phyloP scores from a whole-genome alignment of 2,888 invertebrate species.

The Prosopocoilus inquinatus region DNA sequence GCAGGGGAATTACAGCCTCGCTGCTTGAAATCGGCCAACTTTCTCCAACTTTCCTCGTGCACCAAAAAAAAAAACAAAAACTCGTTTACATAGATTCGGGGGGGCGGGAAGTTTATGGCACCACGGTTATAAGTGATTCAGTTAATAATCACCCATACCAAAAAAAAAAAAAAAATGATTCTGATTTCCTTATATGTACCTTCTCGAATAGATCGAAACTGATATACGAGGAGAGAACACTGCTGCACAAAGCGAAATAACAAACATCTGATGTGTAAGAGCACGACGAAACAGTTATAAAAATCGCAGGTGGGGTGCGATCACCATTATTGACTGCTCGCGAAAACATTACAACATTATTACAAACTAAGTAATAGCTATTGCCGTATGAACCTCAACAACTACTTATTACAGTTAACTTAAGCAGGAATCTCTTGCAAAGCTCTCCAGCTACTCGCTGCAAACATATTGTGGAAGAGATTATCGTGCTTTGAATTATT shows the following conservation, averaged over 20 bases:
- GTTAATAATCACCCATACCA: too few species aligned
- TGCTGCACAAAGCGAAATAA: neutral
- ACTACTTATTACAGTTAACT: constrained; percentile 43
- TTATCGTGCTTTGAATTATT: constrained; percentile 42
- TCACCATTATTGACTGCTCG: constrained; percentile 36
- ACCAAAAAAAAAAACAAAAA: too few species aligned
- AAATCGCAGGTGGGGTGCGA: constrained; percentile 31
- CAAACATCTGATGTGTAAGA: constrained; percentile 1
- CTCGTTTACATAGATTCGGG: too few species aligned
- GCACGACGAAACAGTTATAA: constrained; percentile 29
- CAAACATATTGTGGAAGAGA: constrained; percentile 40
- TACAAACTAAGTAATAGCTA: constrained; percentile 42
- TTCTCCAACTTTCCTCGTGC: too few species aligned
- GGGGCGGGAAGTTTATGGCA: too few species aligned
- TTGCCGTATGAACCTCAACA: constrained; percentile 34
- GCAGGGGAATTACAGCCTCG: too few species aligned
- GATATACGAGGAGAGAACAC: neutral
- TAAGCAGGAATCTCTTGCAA: constrained; percentile 29
- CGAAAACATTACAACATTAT: constrained; percentile 40
- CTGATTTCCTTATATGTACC: neutral
- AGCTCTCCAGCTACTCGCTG: constrained; percentile 35
- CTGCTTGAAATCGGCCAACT: too few species aligned
- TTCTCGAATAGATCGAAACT: neutral
- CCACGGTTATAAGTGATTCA: too few species aligned
- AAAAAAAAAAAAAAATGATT: too few species aligned